A percentile compares a stretch with the other conserved stretches of the same genome.
Conservation (phyloP, 2,797 vertebrate species). For the Halcyon leucocephala region DNA sequence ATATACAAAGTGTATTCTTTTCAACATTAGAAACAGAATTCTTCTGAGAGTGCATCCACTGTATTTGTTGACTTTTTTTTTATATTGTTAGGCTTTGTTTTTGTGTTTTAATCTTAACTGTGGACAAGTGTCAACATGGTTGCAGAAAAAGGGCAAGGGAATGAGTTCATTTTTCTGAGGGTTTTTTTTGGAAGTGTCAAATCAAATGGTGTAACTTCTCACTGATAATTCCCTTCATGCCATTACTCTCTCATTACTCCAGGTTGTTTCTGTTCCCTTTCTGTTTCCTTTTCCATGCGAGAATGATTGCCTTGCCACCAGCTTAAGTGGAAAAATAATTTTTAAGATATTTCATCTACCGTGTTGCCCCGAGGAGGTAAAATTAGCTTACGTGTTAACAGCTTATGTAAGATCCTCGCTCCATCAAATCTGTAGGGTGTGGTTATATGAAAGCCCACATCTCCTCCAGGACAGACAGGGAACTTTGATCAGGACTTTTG, state of each 20-base stretch:
- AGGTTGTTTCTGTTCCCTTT: slow-evolving; percentile 14
- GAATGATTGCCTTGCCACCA: neutral
- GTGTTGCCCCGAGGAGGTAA: neutral
- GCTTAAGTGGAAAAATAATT: neutral
- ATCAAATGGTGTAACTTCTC: neutral
- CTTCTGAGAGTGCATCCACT: neutral
- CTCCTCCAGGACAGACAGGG: neutral
- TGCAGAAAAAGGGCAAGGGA: neutral
- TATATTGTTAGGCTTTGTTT: neutral
- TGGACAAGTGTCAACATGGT: neutral
- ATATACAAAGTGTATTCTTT: neutral
- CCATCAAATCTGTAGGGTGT: neutral
- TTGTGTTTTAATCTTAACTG: neutral
- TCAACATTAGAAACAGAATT: neutral
- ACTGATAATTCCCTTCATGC: neutral
- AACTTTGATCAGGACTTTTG: neutral
- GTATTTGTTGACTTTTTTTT: neutral
- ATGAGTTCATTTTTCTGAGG: neutral
- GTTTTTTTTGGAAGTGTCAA: neutral
- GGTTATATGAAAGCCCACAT: neutral
- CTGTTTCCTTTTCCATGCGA: slow-evolving; percentile 9
- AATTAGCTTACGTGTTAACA: neutral
- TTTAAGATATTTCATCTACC: neutral
- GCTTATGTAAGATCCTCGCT: neutral
- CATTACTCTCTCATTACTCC: neutral